Evolutionary conservation across 2,113 vertebrate species (phyloP).

Genomic region (Petrocephalus zakoni): DNA sequence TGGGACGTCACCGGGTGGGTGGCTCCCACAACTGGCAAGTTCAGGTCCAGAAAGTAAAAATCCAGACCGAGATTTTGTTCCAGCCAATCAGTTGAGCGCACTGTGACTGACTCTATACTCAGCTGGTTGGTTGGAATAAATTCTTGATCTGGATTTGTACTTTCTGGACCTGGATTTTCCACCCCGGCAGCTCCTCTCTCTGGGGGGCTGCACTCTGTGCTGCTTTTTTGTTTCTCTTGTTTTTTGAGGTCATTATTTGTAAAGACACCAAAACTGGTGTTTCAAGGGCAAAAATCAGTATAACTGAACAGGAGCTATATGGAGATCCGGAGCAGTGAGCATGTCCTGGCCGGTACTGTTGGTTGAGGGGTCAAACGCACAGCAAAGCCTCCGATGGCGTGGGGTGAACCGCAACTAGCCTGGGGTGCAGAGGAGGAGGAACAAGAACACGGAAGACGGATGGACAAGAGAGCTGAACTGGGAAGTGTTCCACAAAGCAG

Average conservation of each 20-base stretch:
- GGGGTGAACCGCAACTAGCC: not conserved
- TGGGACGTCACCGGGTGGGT: not conserved
- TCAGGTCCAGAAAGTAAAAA: no score
- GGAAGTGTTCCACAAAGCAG: not conserved
- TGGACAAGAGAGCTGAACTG: not conserved
- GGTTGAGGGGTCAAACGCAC: not conserved
- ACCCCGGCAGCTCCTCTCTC: not conserved
- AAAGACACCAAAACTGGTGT: not conserved
- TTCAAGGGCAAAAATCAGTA: not conserved
- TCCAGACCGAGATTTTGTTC: no score
- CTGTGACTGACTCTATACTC: no score
- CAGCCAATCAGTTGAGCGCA: no score
- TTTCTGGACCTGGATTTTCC: not conserved
- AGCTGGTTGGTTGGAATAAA: no score
- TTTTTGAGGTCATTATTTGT: not conserved
- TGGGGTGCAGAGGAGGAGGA: conserved; percentile 12
- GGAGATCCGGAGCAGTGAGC: not conserved
- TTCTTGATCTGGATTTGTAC: not conserved
- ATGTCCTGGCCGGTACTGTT: not conserved
- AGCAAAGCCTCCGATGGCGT: not conserved
- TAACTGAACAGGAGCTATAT: not conserved
- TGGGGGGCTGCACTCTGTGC: not conserved
- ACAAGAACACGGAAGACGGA: conserved; percentile 11
- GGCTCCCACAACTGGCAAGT: not conserved
- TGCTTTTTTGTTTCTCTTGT: not conserved